Base-by-base conservation (phyloP, 1,140 invertebrate genomes). In the Pogonomyrmex californicus region DNA sequence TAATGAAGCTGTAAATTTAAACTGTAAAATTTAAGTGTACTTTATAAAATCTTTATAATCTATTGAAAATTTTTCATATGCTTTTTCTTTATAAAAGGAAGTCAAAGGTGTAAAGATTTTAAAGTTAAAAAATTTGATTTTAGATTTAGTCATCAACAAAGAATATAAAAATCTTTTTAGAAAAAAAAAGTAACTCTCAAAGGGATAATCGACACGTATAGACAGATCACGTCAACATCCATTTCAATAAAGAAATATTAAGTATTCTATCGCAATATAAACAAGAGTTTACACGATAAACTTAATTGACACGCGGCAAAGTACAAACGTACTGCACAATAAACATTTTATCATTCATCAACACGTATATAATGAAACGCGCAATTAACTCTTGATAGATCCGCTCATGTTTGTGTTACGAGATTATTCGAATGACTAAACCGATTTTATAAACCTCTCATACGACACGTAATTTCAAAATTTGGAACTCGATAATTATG, bases 301-400 rank as follows among this genome's bases (percentile, higher is more conserved):
- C 30, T 51, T 41, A 36, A 66, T 54, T 36, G 62, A 54, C n/a
- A 6, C 7, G 33, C 10, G 36, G 36, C 14, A 17, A 60, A 62
- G 56, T 17, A 54, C 56, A 68, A 68, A 65, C 36, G 1, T 66
- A 60, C 38, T n/a, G 23, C 6, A 10, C 14, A 33, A 56, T 56
- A 51, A 49, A 58, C 44, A 78, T 49, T 78, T 79, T 51, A 65
- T 66, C 23, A 66, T 54, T 54, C 33, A 79, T 30, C 62, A 33
- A 30, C 9, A 30, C 58, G 54, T n/a, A 5, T n/a, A n/a, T 41
- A 79, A 79, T 79, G 36, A 68, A 36, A 68, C 14, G n/a, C 12
- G 77, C n/a, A 66, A 79, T 79, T 79, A 79, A 66, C 47, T 79
- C 51, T 66, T 54, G 47, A 79, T 66, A 68, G 47, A 33, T 30